phyloP scores from a whole-genome alignment of 2,113 vertebrate species.

The Elgaria multicarinata region DNA sequence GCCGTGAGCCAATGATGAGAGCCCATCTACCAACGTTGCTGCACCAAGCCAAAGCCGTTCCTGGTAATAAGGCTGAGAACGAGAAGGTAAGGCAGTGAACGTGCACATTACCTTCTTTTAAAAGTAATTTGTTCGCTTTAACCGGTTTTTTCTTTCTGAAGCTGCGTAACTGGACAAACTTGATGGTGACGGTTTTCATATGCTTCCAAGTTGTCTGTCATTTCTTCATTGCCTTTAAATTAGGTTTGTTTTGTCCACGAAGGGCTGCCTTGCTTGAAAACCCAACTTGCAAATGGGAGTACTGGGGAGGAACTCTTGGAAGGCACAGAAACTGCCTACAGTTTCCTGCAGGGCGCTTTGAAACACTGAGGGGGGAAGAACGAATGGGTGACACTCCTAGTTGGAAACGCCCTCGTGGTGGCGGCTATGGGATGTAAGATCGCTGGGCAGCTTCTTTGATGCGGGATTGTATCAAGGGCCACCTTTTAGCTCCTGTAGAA shows the following conservation, averaged over 20 bases:
- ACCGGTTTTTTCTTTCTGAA: background rate
- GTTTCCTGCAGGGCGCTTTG: no score
- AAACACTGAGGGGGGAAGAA: background rate
- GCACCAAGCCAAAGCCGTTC: conserved; percentile 74
- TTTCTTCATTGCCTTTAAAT: background rate
- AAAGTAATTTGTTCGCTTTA: background rate
- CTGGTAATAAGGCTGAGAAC: conserved; percentile 61
- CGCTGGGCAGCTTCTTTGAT: no score
- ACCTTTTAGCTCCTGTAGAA: background rate
- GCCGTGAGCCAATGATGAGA: conserved; percentile 84
- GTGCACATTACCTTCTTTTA: background rate
- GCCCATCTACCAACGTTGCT: conserved; percentile 86
- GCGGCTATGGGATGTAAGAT: background rate
- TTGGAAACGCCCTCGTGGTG: background rate
- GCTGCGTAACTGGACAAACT: background rate
- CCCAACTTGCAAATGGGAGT: background rate
- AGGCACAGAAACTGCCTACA: background rate
- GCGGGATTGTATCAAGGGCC: background rate
- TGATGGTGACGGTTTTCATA: background rate
- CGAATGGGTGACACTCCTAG: background rate
- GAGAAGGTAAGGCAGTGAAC: conserved; percentile 82
- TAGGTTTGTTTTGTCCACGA: background rate
- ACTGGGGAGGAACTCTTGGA: no score
- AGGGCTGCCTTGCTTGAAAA: background rate
- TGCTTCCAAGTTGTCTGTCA: background rate